Evolutionary conservation across 1,140 invertebrate species (phyloP), one percentile per base, ranked within the genome.

Genomic region (Dinothrombium tinctorium): DNA sequence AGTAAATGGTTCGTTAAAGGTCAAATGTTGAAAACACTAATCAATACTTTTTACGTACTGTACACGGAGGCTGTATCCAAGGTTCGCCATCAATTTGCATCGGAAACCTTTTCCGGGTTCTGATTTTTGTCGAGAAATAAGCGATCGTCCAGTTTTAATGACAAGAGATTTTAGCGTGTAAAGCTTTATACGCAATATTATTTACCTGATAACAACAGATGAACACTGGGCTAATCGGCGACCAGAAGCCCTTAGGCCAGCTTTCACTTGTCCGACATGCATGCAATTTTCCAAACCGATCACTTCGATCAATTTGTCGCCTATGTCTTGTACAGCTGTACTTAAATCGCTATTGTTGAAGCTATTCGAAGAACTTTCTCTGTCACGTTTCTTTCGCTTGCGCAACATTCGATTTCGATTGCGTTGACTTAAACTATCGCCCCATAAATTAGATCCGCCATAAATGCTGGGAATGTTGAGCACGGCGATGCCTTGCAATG

Each of bases 21-120:
- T 15, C 12, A 39, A 4, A 33, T 15, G 5, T 36, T 15, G 2
- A 5, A 5, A 2, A 36, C 11, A 36, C 12, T 17, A 36, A n/a
- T 36, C 14, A 11, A 21, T 7, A 22, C 19, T 8, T 26, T 14
- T 17, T 28, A 56, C 64, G 67, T 61, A 83, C 82, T 50, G 82
- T 87, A 61, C 81, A 87, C 19, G 87, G 80, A 25, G 81, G 78
- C 56, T 92, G 84, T 75, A 89, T 83, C 84, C 84, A 92, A 1
- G 86, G 84, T 55, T 92, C 84, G 6, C 84, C 86, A 59, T 94
- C 87, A 45, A 95, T 92, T 63, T 95, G 87, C 87, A 95, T 95
- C 17, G 84, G 84, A 57, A 90, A 84, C 41, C 78, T 71, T 56
- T 83, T 82, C 46, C 71, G 73, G 0, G 86, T 92, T 49, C 73